Evolutionary conservation across 2,797 vertebrate genomes (phyloP), one percentile per base, ranked within the genome.

Genomic region (Micrastur ruficollis): DNA sequence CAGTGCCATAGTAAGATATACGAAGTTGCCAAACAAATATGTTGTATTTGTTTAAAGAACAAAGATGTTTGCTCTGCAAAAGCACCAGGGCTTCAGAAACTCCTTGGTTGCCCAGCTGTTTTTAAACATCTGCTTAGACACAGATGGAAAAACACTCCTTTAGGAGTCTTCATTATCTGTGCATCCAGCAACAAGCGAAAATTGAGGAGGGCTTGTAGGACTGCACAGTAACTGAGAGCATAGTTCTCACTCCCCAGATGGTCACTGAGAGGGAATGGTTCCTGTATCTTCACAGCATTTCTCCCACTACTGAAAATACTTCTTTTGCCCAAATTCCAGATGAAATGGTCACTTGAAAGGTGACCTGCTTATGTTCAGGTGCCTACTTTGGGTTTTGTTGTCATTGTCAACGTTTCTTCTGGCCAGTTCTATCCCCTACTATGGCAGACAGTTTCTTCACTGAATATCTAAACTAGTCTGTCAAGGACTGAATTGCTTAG

Each of bases 111-210:
- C 78, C 93, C 85, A 95, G 72, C 44, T 92, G 89, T 63, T 95
- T 91, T 91, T 67, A 87, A 95, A 94, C 85, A 94, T 85, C 82
- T 93, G 63, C 72, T 94, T 82, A 91, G 74, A 91, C 53, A 75
- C 91, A 93, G 81, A 94, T 88, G 81, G 67, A 94, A 94, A 94
- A 97, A 63, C 59, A 44, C 52, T 94, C 90, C 93, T 95, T 85
- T 75, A 95, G 86, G 92, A 95, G 46, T 55, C 67, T 89, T 96
- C 86, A 86, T 79, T 92, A 90, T 81, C 91, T 92, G 70, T 74
- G 11, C 61, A 81, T 95, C 68, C 61, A 90, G 65, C 62, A 88
- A 91, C 13, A 74, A 47, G 32, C 86, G 52, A 91, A 88, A 90
- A 82, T 21, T 87, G 79, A 91, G 75, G n/a, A 91, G 85, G 29